A percentile compares a stretch with the other conserved stretches of the same genome.
phyloP scores from a whole-genome alignment of 2,113 vertebrate species.

The Holacanthus passer region DNA sequence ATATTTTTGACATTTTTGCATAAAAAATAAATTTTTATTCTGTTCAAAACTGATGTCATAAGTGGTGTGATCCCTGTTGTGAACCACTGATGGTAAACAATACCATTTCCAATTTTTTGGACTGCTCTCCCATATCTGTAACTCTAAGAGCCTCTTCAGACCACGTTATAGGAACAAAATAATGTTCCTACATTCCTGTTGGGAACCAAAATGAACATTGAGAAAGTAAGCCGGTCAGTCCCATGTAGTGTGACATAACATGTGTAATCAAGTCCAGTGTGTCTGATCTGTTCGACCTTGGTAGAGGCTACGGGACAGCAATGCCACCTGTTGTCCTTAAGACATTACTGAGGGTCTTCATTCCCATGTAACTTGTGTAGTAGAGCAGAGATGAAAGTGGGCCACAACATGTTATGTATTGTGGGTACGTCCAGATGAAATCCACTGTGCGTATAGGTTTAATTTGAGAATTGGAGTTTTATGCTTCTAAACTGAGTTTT shows the following conservation, averaged over 20 bases:
- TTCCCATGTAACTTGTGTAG: too few species aligned
- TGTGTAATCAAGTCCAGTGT: constrained; percentile 6
- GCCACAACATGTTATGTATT: constrained; percentile 3
- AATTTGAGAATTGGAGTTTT: neutral
- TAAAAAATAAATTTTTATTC: too few species aligned
- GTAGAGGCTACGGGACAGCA: neutral
- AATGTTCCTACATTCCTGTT: neutral
- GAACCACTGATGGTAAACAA: neutral
- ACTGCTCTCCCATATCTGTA: neutral
- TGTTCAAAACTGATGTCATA: too few species aligned
- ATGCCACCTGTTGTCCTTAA: neutral
- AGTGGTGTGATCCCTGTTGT: neutral
- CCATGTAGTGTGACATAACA: too few species aligned
- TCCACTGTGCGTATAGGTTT: neutral
- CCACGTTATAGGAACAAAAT: neutral
- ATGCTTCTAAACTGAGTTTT: neutral
- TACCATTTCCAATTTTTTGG: too few species aligned
- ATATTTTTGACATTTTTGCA: too few species aligned
- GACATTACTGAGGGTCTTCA: neutral
- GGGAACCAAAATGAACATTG: neutral
- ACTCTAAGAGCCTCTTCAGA: neutral
- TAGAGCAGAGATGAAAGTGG: neutral
- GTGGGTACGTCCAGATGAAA: neutral
- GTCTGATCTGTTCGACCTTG: neutral
- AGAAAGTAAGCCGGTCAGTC: neutral